Base-by-base conservation (phyloP, 1,140 invertebrate genomes). In the Rhopalosiphum padi region DNA sequence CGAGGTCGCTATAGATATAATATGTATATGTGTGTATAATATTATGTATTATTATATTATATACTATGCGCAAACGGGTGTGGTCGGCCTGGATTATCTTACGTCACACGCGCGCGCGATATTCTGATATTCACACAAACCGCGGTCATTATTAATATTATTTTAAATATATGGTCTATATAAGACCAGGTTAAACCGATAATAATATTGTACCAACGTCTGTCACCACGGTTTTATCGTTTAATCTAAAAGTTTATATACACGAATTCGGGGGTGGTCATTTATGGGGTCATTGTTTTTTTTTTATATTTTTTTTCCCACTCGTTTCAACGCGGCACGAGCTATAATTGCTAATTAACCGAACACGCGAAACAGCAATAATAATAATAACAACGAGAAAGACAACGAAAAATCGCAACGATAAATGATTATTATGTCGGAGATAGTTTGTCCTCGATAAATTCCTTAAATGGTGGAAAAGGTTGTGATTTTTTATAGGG, bases 31-130 rank as follows among this genome's bases (percentile, higher is more conserved):
- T 41, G 3, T 41, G 41, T 41, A 46, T 46, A 46, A 11, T 46
- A 46, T 46, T 46, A 46, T 46, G 46, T 46, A 30, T 21, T 87
- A 46, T 23, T 86, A 46, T 86, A 48, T 18, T 18, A 18, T 22
- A 37, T 53, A 89, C 9, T 30, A 30, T 25, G 9, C 77, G 23
- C 21, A 25, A 18, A 25, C 91, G 91, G 91, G 91, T 60, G 91
- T 93, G 91, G 91, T 85, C 91, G 91, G 91, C 91, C 91, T 93
- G 91, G 48, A 93, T 93, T 53, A 37, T 86, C 91, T 93, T 93
- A 83, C 91, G 77, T 93, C 91, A 93, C 82, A 43, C 43, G 9
- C 60, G 30, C 30, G 46, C 8, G 37, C 46, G 68, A 85, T 93
- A 93, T 85, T 85, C 68, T 35, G 68, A 85, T 93, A 93, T 93